Conservation (phyloP, 1,140 invertebrate species). For the Pararge aegeria region DNA sequence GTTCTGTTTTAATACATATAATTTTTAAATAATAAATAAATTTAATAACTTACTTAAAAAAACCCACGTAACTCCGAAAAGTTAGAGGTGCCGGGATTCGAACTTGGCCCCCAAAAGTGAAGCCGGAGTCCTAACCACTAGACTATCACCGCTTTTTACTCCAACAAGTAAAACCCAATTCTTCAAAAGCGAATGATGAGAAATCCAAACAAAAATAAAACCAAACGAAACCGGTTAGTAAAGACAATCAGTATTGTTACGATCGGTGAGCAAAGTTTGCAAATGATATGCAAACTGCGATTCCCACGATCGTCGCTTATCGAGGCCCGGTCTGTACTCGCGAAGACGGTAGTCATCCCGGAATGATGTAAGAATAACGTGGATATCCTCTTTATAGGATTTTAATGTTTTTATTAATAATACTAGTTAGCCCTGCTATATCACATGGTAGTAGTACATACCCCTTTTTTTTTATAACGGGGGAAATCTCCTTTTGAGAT, state of each 20-base stretch:
- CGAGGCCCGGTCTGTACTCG: constrained; percentile 29
- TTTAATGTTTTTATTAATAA: too few species aligned
- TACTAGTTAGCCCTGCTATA: too few species aligned
- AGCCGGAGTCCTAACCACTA: too few species aligned
- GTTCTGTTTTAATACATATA: too few species aligned
- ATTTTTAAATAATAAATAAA: too few species aligned
- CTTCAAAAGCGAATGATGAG: not conserved
- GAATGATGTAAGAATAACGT: constrained; percentile 16
- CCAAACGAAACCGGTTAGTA: constrained; percentile 13
- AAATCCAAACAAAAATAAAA: not conserved
- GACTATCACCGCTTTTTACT: too few species aligned
- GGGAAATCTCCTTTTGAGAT: too few species aligned
- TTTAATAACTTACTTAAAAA: too few species aligned
- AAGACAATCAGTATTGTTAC: constrained; percentile 35
- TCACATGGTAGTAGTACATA: too few species aligned
- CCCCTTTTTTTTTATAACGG: too few species aligned
- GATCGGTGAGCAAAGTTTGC: constrained; percentile 38
- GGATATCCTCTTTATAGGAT: constrained; percentile 3
- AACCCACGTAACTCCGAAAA: not conserved
- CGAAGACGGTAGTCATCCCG: constrained; percentile 21
- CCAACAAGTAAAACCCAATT: not conserved
- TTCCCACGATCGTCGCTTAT: constrained; percentile 68
- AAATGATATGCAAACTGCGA: constrained; percentile 61
- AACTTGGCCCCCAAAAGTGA: too few species aligned
- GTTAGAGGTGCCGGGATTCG: too few species aligned